Conservation (phyloP, 2,113 vertebrate species). For the Ploceus nigricollis region DNA sequence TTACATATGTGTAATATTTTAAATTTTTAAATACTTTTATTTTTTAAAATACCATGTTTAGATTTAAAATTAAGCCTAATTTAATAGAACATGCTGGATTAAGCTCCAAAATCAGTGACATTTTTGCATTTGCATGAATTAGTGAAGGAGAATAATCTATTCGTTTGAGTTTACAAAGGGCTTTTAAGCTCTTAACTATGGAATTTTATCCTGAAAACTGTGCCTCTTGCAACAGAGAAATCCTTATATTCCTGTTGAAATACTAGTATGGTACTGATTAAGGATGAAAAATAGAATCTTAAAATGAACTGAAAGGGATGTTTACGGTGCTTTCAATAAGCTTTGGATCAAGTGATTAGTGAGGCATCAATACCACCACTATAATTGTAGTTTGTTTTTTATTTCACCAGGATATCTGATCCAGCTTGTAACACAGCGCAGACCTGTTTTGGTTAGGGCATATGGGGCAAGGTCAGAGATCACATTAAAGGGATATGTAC, state of each 20-base stretch:
- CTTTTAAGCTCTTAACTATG: not conserved
- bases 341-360: slow-evolving; percentile 30
- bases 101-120: not conserved
- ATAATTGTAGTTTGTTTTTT: not conserved
- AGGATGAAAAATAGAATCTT: not conserved
- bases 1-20: not conserved
- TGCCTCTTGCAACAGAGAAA: not conserved
- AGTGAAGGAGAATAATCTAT: not conserved
- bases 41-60: not conserved
- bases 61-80: not conserved
- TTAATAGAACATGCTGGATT: not conserved
- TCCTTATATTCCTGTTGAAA: not conserved
- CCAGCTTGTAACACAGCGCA: not conserved
- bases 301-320: not conserved
- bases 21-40: not conserved
- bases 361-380: not conserved
- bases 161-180: not conserved
- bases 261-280: not conserved
- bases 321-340: not conserved
- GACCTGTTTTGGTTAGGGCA: not conserved
- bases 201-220: not conserved
- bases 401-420: not conserved
- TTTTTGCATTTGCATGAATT: not conserved
- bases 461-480: not conserved
- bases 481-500: not conserved